Evolutionary conservation across 2,888 invertebrate genomes (phyloP), one percentile per base, ranked within the genome.

Genomic region (Hyalella azteca): DNA sequence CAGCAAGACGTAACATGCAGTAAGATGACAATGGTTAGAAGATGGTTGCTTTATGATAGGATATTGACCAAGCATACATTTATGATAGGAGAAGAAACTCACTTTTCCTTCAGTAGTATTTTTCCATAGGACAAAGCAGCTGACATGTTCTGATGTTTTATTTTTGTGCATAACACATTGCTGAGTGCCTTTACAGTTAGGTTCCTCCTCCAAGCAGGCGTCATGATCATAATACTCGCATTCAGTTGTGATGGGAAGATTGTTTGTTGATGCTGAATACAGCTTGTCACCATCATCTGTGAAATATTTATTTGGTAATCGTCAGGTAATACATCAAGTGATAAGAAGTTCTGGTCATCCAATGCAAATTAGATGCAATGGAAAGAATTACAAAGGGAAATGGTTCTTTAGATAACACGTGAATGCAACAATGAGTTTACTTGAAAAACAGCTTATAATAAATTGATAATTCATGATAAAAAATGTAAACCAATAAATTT

Each of bases 41-140:
- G n/a, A n/a, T n/a, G n/a, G n/a, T n/a, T n/a, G n/a, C n/a, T n/a
- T n/a, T n/a, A n/a, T n/a, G n/a, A n/a, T n/a, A n/a, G n/a, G n/a
- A n/a, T n/a, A n/a, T n/a, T n/a, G n/a, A n/a, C n/a, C n/a, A n/a
- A n/a, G n/a, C n/a, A n/a, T n/a, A n/a, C n/a, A n/a, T n/a, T n/a
- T n/a, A n/a, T n/a, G n/a, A n/a, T n/a, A n/a, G n/a, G n/a, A n/a
- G n/a, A 75, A 22, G 13, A 19, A 41, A 22, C 2, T 41, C 22
- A 79, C 79, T 73, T 73, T 73, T 29, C 39, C 39, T 5, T 73
- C 73, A 29, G 79, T 73, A 29, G 79, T 73, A 36, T 79, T 79
- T 41, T 73, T 73, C 79, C 79, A 79, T 15, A 73, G 45, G 13
- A 73, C 79, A 49, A 48, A 79, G 73, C 79, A 79, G 9, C 79